Conservation (phyloP, 2,888 invertebrate species). For the Cylloceria caligata region DNA sequence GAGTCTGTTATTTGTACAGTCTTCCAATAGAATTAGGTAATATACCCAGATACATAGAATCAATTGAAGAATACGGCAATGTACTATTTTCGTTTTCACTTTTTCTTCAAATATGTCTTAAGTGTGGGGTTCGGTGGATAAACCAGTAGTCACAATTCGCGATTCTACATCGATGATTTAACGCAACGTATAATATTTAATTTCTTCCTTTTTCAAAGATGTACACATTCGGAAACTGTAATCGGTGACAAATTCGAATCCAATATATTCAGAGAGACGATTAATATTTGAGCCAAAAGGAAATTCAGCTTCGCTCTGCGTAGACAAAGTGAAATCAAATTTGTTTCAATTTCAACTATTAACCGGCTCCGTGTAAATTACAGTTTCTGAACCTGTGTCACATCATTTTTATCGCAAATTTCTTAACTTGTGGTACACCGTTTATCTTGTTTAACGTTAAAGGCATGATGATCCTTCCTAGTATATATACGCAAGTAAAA, state of each 20-base stretch:
- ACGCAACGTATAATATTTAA: no score
- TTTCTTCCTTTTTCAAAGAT: no score
- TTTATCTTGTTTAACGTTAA: slow-evolving; percentile 42
- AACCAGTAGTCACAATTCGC: slow-evolving; percentile 15
- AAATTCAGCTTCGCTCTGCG: no score
- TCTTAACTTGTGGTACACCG: slow-evolving; percentile 1
- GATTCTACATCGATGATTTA: slow-evolving; percentile 11
- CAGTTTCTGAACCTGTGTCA: not conserved
- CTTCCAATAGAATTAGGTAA: slow-evolving; percentile 47
- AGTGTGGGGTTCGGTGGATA: no score
- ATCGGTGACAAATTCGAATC: no score
- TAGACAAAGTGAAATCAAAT: no score
- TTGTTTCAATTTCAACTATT: no score
- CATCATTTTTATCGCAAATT: slow-evolving; percentile 16
- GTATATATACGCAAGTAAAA: slow-evolving; percentile 15
- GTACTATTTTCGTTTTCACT: slow-evolving; percentile 38
- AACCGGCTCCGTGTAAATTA: no score
- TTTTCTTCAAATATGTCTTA: slow-evolving; percentile 1
- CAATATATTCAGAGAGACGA: no score
- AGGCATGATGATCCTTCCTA: slow-evolving; percentile 47
- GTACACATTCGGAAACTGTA: no score
- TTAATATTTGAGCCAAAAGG: no score
- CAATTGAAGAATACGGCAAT: slow-evolving; percentile 56
- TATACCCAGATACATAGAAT: slow-evolving; percentile 40
- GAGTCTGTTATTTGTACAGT: slow-evolving; percentile 58